phyloP scores from a whole-genome alignment of 1,140 invertebrate species.

The Magallana gigas region DNA sequence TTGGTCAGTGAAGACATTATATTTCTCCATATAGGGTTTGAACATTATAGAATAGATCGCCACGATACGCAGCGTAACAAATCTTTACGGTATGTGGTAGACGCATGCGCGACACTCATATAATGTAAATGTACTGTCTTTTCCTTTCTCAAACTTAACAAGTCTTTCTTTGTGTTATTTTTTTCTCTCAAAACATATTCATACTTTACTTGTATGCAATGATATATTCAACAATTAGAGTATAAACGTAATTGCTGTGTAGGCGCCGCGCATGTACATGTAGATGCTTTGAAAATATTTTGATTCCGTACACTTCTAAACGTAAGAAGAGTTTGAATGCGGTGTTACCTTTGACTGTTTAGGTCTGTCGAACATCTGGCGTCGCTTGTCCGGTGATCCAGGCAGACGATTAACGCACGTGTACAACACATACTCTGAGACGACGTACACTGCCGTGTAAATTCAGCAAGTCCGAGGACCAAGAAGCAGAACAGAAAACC shows the following conservation, averaged over 20 bases:
- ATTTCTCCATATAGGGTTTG: conserved; percentile 26
- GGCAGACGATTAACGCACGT: not conserved
- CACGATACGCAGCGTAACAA: conserved; percentile 17
- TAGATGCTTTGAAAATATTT: too few relatives aligned
- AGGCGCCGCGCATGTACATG: too few relatives aligned
- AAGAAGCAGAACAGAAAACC: not conserved
- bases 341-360: not conserved
- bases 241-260: too few relatives aligned
- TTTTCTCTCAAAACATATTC: too few relatives aligned
- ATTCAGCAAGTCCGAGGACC: not conserved
- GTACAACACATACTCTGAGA: not conserved
- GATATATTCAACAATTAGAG: too few relatives aligned
- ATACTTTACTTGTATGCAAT: too few relatives aligned
- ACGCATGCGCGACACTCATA: not conserved
- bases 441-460: conserved; percentile 13
- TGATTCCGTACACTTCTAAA: too few relatives aligned
- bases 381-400: conserved; percentile 7
- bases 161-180: too few relatives aligned
- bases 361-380: conserved; percentile 16
- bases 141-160: too few relatives aligned
- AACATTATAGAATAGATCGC: conserved; percentile 30
- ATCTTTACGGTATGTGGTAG: conserved; percentile 4
- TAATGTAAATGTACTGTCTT: not conserved
- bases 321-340: too few relatives aligned
- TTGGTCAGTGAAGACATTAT: not conserved